Evolutionary conservation across 2,113 vertebrate genomes (phyloP).

Genomic region (Sorex fumeus): DNA sequence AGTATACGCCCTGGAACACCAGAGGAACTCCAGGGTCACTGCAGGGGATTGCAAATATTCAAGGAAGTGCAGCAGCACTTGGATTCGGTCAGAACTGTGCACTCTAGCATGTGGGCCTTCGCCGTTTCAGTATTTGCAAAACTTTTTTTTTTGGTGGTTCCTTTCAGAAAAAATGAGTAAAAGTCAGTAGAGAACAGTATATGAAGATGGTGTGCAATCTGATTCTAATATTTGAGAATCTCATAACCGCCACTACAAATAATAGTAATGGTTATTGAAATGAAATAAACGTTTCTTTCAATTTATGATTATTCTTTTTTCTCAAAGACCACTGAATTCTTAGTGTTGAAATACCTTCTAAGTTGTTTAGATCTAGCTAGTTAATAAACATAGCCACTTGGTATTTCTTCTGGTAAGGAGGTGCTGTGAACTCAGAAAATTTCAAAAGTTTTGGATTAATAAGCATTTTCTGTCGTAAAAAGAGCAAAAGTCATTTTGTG

Average conservation of each 20-base stretch:
- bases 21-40: background rate
- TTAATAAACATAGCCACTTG: background rate
- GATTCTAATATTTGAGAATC: background rate
- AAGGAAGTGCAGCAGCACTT: background rate
- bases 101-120: background rate
- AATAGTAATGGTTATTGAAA: conserved; percentile 28
- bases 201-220: background rate
- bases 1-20: background rate
- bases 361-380: background rate
- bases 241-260: background rate
- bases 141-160: background rate
- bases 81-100: background rate
- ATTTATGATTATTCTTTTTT: conserved; percentile 36
- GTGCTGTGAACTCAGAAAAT: background rate
- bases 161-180: background rate
- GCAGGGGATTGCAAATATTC: conserved; percentile 2
- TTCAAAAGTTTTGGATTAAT: background rate
- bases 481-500: conserved; percentile 37
- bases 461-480: conserved; percentile 23
- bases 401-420: conserved; percentile 27
- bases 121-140: background rate
- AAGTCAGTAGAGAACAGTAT: background rate
- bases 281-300: conserved; percentile 17
- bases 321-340: conserved; percentile 29
- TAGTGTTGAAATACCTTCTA: background rate